Evolutionary conservation across 2,888 invertebrate species (phyloP).

Genomic region (Ectemnius cavifrons): DNA sequence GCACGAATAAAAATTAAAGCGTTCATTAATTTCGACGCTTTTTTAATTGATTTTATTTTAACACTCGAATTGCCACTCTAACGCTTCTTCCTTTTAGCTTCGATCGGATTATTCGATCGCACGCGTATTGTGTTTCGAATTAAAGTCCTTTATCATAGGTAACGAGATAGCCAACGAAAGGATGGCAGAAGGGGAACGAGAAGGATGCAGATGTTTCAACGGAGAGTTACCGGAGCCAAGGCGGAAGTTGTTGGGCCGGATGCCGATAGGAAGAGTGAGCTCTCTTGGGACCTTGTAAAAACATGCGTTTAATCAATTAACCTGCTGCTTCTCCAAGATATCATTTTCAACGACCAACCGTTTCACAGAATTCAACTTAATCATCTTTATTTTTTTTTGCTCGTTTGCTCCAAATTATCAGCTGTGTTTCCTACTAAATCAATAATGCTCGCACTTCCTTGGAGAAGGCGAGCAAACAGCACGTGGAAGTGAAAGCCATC

Average conservation of each 20-base stretch:
- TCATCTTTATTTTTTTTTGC: not conserved
- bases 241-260: constrained; percentile 59
- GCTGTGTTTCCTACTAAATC: too few species aligned
- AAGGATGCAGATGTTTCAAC: constrained; percentile 52
- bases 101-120: constrained; percentile 23
- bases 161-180: constrained; percentile 39
- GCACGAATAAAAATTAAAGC: too few species aligned
- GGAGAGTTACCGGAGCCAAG: constrained; percentile 52
- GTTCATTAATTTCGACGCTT: too few species aligned
- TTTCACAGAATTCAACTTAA: not conserved
- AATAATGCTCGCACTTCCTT: not conserved
- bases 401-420: too few species aligned
- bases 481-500: constrained; percentile 6
- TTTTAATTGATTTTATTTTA: too few species aligned
- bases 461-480: not conserved
- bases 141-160: constrained; percentile 39
- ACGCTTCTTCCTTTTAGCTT: too few species aligned
- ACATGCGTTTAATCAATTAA: constrained; percentile 48
- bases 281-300: constrained; percentile 41
- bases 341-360: not conserved
- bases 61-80: too few species aligned
- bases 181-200: constrained; percentile 33
- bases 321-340: constrained; percentile 10
- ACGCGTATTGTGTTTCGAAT: constrained; percentile 45
- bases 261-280: constrained; percentile 52